Conservation (phyloP, 2,113 vertebrate genomes). For the Eublepharis macularius region DNA sequence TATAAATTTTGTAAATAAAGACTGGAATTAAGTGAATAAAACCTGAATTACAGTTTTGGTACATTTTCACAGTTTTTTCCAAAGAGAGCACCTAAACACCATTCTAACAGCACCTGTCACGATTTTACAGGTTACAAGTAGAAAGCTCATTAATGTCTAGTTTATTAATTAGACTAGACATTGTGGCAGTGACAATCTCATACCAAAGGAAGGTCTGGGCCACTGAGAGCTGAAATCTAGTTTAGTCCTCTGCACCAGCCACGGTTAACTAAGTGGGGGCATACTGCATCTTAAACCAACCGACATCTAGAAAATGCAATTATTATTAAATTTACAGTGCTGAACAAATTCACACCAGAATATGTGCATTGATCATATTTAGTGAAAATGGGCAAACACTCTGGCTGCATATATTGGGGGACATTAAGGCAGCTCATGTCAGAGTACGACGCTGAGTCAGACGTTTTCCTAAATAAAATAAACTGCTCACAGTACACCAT, state of each 20-base stretch:
- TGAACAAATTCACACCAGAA: conserved; percentile 59
- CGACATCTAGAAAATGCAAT: conserved; percentile 62
- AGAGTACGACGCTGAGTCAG: conserved; percentile 51
- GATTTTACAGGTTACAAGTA: background rate
- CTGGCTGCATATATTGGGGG: conserved; percentile 27
- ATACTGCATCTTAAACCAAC: conserved; percentile 57
- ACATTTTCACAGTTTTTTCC: no score
- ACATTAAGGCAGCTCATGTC: conserved; percentile 36
- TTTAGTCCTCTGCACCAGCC: conserved; percentile 8
- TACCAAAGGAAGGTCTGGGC: conserved; percentile 12
- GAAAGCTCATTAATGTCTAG: background rate
- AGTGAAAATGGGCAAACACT: conserved; percentile 54
- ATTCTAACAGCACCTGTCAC: background rate
- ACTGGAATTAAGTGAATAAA: no score
- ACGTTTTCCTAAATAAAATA: conserved; percentile 63
- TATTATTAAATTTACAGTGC: conserved; percentile 53
- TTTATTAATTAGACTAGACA: conserved; percentile 37
- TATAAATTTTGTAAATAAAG: no score
- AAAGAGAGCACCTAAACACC: no score
- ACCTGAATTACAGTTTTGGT: no score
- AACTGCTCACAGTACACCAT: conserved; percentile 32
- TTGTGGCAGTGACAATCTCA: background rate
- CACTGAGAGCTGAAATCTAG: conserved; percentile 52
- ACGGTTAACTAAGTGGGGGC: conserved; percentile 49
- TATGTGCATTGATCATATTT: conserved; percentile 63